Conservation (phyloP, 2,888 invertebrate genomes). For the Lottia scabra region DNA sequence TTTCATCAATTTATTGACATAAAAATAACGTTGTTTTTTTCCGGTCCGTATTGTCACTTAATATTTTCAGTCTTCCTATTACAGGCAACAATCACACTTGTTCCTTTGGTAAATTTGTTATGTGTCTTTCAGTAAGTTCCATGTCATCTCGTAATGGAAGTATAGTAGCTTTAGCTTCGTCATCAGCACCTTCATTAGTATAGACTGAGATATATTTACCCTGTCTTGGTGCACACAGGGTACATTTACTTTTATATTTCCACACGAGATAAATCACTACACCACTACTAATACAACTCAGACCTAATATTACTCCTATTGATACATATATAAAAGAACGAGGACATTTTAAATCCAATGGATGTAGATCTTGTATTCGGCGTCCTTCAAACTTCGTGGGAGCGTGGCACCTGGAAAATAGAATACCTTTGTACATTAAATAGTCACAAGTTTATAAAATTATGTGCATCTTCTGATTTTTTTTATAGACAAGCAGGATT, state of each 20-base stretch:
- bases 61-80: too few relatives aligned
- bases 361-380: neutral
- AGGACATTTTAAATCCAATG: constrained; percentile 14
- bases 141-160: neutral
- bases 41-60: too few relatives aligned
- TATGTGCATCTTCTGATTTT: too few relatives aligned
- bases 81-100: too few relatives aligned
- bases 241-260: constrained; percentile 3
- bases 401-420: constrained; percentile 10
- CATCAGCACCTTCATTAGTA: constrained; percentile 5
- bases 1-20: too few relatives aligned
- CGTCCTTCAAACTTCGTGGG: constrained; percentile 12
- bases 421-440: too few relatives aligned
- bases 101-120: too few relatives aligned
- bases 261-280: neutral
- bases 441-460: too few relatives aligned
- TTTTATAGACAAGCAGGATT: too few relatives aligned
- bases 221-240: neutral
- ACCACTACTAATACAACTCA: neutral
- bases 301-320: neutral
- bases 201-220: constrained; percentile 15
- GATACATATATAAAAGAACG: constrained; percentile 12
- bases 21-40: too few relatives aligned
- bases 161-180: constrained; percentile 12
- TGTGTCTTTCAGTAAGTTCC: neutral